Evolutionary conservation across 2,888 invertebrate genomes (phyloP), one percentile per base, ranked within the genome.

Genomic region (Drosophila dives): DNA sequence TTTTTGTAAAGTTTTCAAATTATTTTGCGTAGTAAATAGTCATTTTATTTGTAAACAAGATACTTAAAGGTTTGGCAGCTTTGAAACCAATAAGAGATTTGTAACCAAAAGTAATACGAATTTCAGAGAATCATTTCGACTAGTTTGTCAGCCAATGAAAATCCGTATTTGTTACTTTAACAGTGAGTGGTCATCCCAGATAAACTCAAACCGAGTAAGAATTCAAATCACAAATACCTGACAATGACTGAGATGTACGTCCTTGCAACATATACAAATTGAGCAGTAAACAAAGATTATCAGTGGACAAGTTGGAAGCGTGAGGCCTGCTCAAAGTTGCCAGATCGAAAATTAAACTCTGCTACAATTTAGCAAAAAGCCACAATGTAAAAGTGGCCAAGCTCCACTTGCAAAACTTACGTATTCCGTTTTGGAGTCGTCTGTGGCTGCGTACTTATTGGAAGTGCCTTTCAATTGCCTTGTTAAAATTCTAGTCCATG

Each of bases 401-500:
- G 69, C 55, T 63, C 38, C 36, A 12, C 32, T 45, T 64, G 49
- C 38, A 61, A 61, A 65, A 49, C 68, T 78, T 66, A 62, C 48
- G 42, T 67, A 64, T 50, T 67, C 50, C 40, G 50, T 32, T 58
- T 63, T n/a, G 29, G 58, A 55, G 55, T 58, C 50, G 55, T 51
- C 65, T 70, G 67, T 62, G 70, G 64, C 58, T 72, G 59, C 50
- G 58, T 75, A 64, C 72, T 80, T 76, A 86, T 80, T 83, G 80
- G 74, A 83, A 83, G 77, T 74, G 76, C 69, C 68, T 72, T 86
- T 78, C 80, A 83, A 83, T 83, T 83, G 83, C 74, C 83, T 76
- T 71, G 86, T 78, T 83, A 74, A 59, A 67, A 76, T 55, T 55
- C 51, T 32, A 53, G 64, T 15, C 34, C 29, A 33, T 38, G 36